Evolutionary conservation across 1,140 invertebrate species (phyloP).

Genomic region (Polypedilum pembai): DNA sequence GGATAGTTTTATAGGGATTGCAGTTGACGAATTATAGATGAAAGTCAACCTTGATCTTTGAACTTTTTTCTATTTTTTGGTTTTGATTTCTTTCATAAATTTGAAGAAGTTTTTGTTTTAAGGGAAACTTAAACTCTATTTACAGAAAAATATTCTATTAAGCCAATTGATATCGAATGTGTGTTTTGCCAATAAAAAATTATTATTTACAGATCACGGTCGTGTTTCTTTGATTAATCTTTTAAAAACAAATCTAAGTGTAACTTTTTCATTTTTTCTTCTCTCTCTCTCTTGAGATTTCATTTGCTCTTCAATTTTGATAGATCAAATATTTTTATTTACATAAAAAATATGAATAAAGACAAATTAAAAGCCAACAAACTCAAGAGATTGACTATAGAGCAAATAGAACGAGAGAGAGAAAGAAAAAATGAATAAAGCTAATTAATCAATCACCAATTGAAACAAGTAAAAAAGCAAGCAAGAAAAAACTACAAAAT

Average conservation of each 20-base stretch:
- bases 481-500: neutral
- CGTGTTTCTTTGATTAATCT: neutral
- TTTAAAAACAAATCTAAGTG: neutral
- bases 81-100: slow-evolving; percentile 14
- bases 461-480: slow-evolving; percentile 13
- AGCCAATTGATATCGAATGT: too few relatives aligned
- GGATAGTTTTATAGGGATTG: too few relatives aligned
- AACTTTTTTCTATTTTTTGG: neutral
- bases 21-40: too few relatives aligned
- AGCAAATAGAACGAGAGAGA: neutral
- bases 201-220: neutral
- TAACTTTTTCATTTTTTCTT: neutral
- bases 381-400: neutral
- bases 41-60: slow-evolving; percentile 9
- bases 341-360: neutral
- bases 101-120: neutral
- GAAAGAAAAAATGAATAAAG: neutral
- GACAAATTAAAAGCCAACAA: too few relatives aligned
- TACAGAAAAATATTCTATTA: too few relatives aligned
- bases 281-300: neutral
- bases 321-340: neutral
- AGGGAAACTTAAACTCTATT: neutral
- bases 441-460: slow-evolving; percentile 18
- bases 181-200: too few relatives aligned
- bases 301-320: neutral